Evolutionary conservation across 1,140 invertebrate species (phyloP).

Genomic region (Scaptomyza graminum): DNA sequence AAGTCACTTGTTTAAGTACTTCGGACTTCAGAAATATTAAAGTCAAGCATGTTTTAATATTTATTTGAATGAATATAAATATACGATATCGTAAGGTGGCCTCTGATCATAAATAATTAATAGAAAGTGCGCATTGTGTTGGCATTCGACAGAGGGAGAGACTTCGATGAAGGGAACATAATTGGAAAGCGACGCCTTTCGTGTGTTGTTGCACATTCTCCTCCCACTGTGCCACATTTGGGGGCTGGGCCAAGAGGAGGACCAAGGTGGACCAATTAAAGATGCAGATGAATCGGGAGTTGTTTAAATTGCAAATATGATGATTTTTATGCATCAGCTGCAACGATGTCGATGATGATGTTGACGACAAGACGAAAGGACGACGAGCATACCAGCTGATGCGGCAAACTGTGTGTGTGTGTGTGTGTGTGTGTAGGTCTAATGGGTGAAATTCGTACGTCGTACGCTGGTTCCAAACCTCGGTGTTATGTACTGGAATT

Average conservation of each 20-base stretch:
- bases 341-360: constrained; percentile 9
- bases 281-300: constrained; percentile 79
- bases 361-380: constrained; percentile 6
- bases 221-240: neutral
- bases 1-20: neutral
- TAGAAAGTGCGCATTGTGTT: constrained; percentile 47
- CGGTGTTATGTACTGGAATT: constrained; percentile 79
- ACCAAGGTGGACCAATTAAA: constrained; percentile 76
- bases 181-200: neutral
- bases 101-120: constrained; percentile 65
- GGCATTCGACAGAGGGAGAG: constrained; percentile 22
- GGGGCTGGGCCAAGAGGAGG: constrained; percentile 16
- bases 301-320: constrained; percentile 79
- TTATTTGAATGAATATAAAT: constrained; percentile 45
- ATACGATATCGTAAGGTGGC: constrained; percentile 29
- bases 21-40: neutral
- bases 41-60: constrained; percentile 6
- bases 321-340: constrained; percentile 78
- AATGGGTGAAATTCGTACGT: constrained; percentile 68
- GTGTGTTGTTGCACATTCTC: neutral
- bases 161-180: constrained; percentile 24
- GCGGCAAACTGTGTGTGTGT: constrained; percentile 38
- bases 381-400: constrained; percentile 18
- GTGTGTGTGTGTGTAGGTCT: constrained; percentile 62
- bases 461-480: constrained; percentile 31